These are phyloP conservation scores for Urocitellus parryii DNA, from an alignment of 2,113 vertebrate genomes.

Conservation along the genomic window DNA sequence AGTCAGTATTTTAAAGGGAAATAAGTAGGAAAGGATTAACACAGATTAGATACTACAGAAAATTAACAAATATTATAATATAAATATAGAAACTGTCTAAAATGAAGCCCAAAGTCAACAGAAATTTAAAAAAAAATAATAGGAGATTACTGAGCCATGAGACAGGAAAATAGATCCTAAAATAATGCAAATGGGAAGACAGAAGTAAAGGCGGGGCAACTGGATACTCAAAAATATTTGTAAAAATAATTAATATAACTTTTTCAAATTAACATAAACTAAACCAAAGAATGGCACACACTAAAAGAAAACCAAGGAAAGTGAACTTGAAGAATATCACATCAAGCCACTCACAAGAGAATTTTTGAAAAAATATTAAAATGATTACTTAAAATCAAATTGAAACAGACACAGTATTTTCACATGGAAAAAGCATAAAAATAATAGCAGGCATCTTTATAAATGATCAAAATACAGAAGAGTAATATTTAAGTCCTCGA, in stretches of 20 bases:
- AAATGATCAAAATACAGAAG: background rate
- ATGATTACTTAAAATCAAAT: background rate
- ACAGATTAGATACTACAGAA: background rate
- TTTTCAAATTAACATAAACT: background rate
- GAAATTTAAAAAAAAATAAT: background rate
- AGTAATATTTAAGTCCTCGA: too few relatives aligned
- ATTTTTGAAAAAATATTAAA: background rate
- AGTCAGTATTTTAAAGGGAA: background rate
- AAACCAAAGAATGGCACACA: background rate
- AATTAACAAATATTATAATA: background rate
- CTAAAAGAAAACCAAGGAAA: background rate
- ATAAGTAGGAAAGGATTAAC: background rate
- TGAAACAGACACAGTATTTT: background rate
- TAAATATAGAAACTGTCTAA: background rate
- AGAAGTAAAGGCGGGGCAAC: background rate
- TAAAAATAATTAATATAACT: too few relatives aligned
- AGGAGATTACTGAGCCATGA: background rate
- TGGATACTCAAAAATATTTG: background rate
- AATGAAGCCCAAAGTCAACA: background rate
- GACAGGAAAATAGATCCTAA: background rate
- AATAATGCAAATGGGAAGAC: background rate
- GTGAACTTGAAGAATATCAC: background rate
- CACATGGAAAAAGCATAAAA: background rate
- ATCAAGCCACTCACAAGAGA: background rate
- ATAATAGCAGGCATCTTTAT: background rate